Percentiles rank a stretch among this genome's conserved stretches.
phyloP scores from a whole-genome alignment of 2,113 vertebrate genomes.

The Psittacus erithacus region DNA sequence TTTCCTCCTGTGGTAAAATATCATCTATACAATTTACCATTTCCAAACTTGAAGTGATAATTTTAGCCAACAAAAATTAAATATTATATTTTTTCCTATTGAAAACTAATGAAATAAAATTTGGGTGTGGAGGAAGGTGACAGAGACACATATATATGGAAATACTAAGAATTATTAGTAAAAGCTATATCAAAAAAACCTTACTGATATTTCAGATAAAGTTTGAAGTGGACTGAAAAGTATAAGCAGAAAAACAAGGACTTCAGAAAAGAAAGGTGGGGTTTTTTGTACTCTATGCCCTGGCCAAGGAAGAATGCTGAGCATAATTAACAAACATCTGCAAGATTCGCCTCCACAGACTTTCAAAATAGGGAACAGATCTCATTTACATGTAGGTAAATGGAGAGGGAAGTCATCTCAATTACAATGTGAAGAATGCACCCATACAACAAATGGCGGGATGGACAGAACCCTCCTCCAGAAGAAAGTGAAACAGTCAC shows the following conservation, averaged over 20 bases:
- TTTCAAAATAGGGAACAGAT: not conserved
- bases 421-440: not conserved
- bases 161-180: not conserved
- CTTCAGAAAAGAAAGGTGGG: not conserved
- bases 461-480: not conserved
- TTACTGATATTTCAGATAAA: not conserved
- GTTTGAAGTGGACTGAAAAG: not conserved
- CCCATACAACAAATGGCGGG: not conserved
- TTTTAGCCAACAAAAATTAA: not conserved
- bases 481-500: not conserved
- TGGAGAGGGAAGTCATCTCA: fast-evolving
- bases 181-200: not conserved
- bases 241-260: not conserved
- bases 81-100: not conserved
- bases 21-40: not conserved
- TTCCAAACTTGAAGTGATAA: not conserved
- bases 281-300: not conserved
- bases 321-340: not conserved
- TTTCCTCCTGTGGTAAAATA: not conserved
- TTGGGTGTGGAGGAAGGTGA: not conserved
- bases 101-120: not conserved
- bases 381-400: not conserved
- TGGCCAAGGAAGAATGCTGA: not conserved
- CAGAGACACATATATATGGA: not conserved
- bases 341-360: fast-evolving